Evolutionary conservation across 2,797 vertebrate genomes (phyloP), one percentile per base, ranked within the genome.

Genomic region (Hozukius guyotensis): DNA sequence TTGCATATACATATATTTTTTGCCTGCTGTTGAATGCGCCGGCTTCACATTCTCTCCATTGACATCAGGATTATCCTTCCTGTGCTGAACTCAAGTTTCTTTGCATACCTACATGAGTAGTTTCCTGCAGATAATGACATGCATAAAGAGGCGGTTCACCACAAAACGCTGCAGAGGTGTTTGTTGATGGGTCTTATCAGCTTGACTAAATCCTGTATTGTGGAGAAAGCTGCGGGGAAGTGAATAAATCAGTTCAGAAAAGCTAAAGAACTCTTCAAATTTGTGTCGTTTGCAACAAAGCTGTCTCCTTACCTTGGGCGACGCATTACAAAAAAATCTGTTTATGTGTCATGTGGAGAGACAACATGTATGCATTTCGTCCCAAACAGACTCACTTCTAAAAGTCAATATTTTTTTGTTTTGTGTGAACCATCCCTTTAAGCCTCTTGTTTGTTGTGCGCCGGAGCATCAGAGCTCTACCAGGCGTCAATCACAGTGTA

Each of bases 81-180:
- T 73, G 80, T 76, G 90, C 79, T 88, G 84, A 73, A 70, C 82
- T 83, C 72, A 75, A 49, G 73, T 78, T 90, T 92, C 91, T 92
- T 93, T 92, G 75, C 84, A 87, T 88, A 90, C 89, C 93, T 88
- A 77, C 86, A 76, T 10, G 68, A 75, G 76, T 4, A 16, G 34
- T 60, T 70, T 67, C 18, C 56, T 78, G 65, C 42, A 66, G 72
- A 80, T 52, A 36, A 74, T 32, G 46, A 55, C 53, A 2, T 6
- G 70, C 56, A 66, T 34, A 24, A 77, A 72, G 79, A 70, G 73
- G 42, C 24, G 77, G 80, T 82, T 90, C 87, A 81, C 66, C 75
- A 22, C 70, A 63, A 76, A 88, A 86, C 1, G 11, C 78, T 55
- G 52, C 55, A 55, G 24, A 80, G 25, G 13, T 63, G 77, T 62